These are phyloP conservation scores for Coracopsis vasa DNA, from an alignment of 2,113 vertebrate genomes.

Conservation along the genomic window DNA sequence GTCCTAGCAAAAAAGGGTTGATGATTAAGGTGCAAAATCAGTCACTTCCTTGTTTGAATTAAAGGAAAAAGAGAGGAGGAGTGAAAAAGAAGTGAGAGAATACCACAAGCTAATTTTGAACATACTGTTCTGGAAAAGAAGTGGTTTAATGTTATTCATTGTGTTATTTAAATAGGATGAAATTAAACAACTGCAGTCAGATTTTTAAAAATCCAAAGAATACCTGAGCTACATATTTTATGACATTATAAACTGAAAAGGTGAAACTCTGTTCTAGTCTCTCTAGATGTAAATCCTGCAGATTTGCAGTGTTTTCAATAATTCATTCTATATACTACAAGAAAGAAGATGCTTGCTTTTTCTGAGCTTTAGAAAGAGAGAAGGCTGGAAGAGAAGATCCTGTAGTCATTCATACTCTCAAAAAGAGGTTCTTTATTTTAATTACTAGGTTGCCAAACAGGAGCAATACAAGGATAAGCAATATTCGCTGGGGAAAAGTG, in stretches of 20 bases:
- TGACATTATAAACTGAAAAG: background rate
- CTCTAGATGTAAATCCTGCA: background rate
- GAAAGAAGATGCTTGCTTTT: background rate
- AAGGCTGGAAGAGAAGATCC: background rate
- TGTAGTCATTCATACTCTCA: background rate
- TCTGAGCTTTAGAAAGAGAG: background rate
- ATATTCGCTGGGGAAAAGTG: background rate
- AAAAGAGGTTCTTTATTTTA: slow-evolving; percentile 10
- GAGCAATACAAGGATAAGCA: background rate
- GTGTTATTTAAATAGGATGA: background rate
- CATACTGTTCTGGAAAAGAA: background rate
- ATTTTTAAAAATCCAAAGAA: background rate
- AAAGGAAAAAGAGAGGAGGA: background rate
- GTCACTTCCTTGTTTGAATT: background rate
- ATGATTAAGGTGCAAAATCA: background rate
- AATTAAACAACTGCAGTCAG: background rate
- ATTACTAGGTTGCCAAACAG: background rate
- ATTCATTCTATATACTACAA: background rate
- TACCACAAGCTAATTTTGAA: background rate
- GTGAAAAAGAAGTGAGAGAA: background rate
- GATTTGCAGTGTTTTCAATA: background rate
- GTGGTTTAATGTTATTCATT: background rate
- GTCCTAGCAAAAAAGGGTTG: background rate
- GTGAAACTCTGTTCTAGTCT: background rate
- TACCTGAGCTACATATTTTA: background rate